Base-by-base conservation (phyloP, 2,113 vertebrate species). In the Tachysurus fulvidraco region DNA sequence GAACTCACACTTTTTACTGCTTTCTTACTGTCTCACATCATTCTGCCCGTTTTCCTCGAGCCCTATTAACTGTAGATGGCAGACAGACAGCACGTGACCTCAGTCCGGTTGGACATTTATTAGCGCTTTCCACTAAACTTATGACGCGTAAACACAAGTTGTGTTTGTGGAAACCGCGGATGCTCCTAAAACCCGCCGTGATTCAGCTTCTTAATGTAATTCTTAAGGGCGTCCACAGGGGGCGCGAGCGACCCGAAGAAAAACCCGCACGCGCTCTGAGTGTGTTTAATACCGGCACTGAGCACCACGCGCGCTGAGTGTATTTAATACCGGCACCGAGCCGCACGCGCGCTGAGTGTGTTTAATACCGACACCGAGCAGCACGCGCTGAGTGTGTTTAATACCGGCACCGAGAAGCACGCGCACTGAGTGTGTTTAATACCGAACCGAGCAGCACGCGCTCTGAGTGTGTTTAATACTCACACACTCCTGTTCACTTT, bases 201-300 rank as follows among this genome's bases (percentile, higher is more conserved):
- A 14, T 9, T 65, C 41, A 46, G 41, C 30, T 50, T 19, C 8
- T 7, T 84, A 46, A 5, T 12, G 83, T 30, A 28, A 5, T 84
- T 84, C 41, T 73, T n/a, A 57, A 36, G 17, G 0, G 4, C 13
- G 46, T 17, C 65, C 30, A 71, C 12, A 73, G 83, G 54, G 52
- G 83, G 83, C 83, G 67, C 65, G 62, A 84, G 65, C 28, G 50
- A 84, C 10, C 83, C 13, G 28, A n/a, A 28, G 83, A 73, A 67
- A 71, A 71, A 4, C 36, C 44, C 5, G 25, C 12, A 14, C 28
- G 25, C 36, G 4, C 28, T 80, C 17, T n/a, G 4, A 25, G 54
- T 0, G 30, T 19, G 23, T 36, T 41, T 57, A 36, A 71, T 36
- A 16, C 23, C 14, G 44, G 73, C 25, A 4, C 19, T 44, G 73